Evolutionary conservation across 1,140 invertebrate species (phyloP).

Genomic region (Pseudachorutes palmiensis): DNA sequence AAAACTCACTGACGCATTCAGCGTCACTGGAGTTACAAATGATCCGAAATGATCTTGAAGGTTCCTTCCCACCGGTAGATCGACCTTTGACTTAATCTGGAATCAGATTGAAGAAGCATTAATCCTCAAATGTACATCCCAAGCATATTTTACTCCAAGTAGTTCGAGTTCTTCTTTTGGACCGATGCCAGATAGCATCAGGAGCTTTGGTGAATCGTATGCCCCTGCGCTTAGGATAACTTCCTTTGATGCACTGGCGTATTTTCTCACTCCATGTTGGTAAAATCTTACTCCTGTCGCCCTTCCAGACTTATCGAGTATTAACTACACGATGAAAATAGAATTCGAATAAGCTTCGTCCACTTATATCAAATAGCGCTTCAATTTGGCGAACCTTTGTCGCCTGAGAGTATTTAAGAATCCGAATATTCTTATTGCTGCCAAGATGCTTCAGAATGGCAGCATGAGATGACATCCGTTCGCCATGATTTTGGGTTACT

Average conservation of each 20-base stretch:
- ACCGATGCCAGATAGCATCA: constrained; percentile 35
- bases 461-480: constrained; percentile 21
- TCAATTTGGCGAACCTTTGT: no score
- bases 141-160: constrained; percentile 18
- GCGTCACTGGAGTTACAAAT: constrained; percentile 7
- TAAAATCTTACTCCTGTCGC: constrained; percentile 56
- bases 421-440: constrained; percentile 20
- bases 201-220: constrained; percentile 63
- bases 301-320: constrained; percentile 28
- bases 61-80: constrained; percentile 44
- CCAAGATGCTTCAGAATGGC: constrained; percentile 24
- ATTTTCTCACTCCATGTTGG: constrained; percentile 47
- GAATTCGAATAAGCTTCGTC: no score
- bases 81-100: constrained; percentile 32
- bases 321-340: constrained; percentile 22
- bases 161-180: constrained; percentile 26
- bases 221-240: constrained; percentile 67
- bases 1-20: constrained; percentile 15
- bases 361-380: no score
- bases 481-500: constrained; percentile 27
- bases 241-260: constrained; percentile 57
- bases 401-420: constrained; percentile 27
- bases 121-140: no score
- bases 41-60: constrained; percentile 39
- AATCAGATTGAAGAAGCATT: constrained; percentile 1